phyloP scores from a whole-genome alignment of 2,113 vertebrate species.

The Dipodomys stephensi region DNA sequence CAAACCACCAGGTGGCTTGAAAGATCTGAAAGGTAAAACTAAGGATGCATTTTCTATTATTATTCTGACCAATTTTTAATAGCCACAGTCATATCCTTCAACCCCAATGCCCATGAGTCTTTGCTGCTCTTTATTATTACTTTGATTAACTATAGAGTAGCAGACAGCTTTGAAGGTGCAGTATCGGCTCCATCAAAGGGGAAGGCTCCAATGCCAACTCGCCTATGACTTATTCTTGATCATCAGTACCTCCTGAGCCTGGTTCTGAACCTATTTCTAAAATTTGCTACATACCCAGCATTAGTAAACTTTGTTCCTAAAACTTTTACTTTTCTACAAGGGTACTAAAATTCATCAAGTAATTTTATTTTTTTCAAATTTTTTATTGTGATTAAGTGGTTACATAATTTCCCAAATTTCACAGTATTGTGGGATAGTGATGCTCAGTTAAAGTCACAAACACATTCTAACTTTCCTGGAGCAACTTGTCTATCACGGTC shows the following conservation, averaged over 20 bases:
- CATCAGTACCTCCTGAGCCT: background rate
- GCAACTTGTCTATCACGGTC: no score
- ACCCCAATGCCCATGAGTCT: background rate
- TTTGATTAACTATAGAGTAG: constrained; percentile 39
- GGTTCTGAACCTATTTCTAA: constrained; percentile 38
- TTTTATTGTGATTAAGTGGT: no score
- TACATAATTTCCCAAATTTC: no score
- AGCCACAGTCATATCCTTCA: constrained; percentile 27
- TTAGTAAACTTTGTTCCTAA: background rate
- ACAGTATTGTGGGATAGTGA: no score
- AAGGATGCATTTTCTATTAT: background rate
- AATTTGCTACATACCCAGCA: background rate
- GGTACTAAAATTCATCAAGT: background rate
- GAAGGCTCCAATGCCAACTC: background rate
- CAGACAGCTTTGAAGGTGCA: background rate
- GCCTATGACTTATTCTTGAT: background rate
- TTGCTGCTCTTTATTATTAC: constrained; percentile 8
- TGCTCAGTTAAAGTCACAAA: no score
- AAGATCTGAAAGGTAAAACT: background rate
- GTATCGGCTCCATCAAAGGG: background rate
- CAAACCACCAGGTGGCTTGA: background rate
- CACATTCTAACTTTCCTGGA: no score
- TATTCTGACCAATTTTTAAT: constrained; percentile 40
- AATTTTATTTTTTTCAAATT: no score
- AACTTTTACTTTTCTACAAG: background rate